Evolutionary conservation across 2,113 vertebrate species (phyloP).

Genomic region (Jacana jacana): DNA sequence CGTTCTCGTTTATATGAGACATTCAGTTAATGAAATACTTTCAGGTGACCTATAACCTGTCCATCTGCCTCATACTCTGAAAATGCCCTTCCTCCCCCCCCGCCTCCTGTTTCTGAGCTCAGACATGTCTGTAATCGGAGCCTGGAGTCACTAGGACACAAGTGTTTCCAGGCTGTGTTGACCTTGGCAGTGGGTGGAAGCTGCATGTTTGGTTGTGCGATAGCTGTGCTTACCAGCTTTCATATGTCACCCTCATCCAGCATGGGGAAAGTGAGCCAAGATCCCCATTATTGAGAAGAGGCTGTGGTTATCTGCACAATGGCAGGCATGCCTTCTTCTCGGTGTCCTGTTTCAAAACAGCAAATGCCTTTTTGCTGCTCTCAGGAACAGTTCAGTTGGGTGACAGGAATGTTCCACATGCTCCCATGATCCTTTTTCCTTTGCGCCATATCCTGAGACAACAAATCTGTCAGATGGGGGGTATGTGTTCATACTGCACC

Average conservation of each 20-base stretch:
- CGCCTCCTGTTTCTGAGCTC: neutral
- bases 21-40: neutral
- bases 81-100: neutral
- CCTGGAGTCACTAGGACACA: neutral
- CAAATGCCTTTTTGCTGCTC: neutral
- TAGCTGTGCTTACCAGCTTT: neutral
- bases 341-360: neutral
- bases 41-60: constrained; percentile 10
- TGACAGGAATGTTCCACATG: neutral
- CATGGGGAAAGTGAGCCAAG: neutral
- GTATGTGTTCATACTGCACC: neutral
- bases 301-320: neutral
- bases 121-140: neutral
- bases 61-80: neutral
- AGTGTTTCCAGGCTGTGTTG: neutral
- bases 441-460: fast-evolving
- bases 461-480: neutral
- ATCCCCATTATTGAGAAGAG: neutral
- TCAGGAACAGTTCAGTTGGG: fast-evolving
- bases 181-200: neutral
- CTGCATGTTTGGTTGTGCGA: neutral
- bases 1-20: neutral
- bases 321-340: neutral
- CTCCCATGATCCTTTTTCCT: neutral
- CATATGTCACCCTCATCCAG: neutral